Base-by-base conservation (phyloP, 2,113 vertebrate genomes). In the Bos javanicus region DNA sequence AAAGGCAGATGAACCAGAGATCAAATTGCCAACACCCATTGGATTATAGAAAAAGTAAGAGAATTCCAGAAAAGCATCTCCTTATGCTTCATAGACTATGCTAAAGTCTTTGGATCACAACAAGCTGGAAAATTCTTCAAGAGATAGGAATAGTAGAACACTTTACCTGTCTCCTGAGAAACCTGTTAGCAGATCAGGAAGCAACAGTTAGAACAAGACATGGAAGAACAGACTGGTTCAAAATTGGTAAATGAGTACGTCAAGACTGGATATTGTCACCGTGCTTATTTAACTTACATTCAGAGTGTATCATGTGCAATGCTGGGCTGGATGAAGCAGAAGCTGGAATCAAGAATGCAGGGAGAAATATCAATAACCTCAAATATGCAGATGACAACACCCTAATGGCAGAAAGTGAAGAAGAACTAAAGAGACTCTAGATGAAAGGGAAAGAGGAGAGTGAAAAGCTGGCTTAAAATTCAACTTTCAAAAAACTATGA, bases 241-340 rank as follows among this genome's bases (percentile, higher is more conserved):
- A n/a, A n/a, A 64, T n/a, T n/a, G 30, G 62, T 7, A n/a, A 33
- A 64, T 17, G 15, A 64, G 15, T 64, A 64, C 0, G 0, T 64
- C 7, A 64, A n/a, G 15, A n/a, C 62, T 64, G 59, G 2, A 64
- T 64, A 64, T n/a, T 64, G 62, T 64, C 62, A 64, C 15, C 30
- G 15, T n/a, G 62, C 2, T 17, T 64, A 64, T 64, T n/a, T 17
- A 64, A 64, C 30, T 64, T 64, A 64, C 7, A 64, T 64, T 17
- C 7, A 64, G 30, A 64, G 30, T 64, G 7, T 9, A 9, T n/a
- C 30, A n/a, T 9, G 30, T n/a, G 62, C n/a, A n/a, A n/a, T 17
- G 62, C 7, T 17, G 16, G 62, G 16, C 62, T 64, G 30, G 30
- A 64, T 64, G 33, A n/a, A 64, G 62, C 62, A 19, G 62, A 64